Evolutionary conservation across 2,113 vertebrate genomes (phyloP), one percentile per base, ranked within the genome.

Genomic region (Melierax canorus): DNA sequence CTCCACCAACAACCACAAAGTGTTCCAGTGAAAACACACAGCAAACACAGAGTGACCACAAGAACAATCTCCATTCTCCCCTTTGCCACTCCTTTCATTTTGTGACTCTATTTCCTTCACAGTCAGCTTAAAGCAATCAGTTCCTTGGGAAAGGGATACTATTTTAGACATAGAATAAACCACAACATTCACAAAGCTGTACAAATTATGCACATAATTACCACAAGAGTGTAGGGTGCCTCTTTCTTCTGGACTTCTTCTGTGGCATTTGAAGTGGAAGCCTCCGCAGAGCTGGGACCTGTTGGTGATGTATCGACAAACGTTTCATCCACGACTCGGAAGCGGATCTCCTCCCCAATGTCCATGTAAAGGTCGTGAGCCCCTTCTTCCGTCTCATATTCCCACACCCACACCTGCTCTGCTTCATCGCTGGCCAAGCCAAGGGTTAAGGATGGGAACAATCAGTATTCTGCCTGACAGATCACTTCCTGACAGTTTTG

Each of bases 291-390:
- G 66, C 98, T 98, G 8, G 99, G 99, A 24, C 99, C 99, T 0
- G 99, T 99, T 0, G 99, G 99, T 15, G 99, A 99, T 0, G 99
- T 99, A 88, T 99, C 99, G 2, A 99, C 96, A 62, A 99, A 99
- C 4, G 98, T 98, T 94, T 99, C 99, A 4, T 99, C 99, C 46
- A 99, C 98, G 0, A 99, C 98, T 67, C 99, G 98, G 94, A 99
- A 99, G 59, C 99, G 99, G 92, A 99, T 98, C 92, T 99, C 99
- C 97, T 99, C 99, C 2, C 99, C 99, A 0, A 98, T 98, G 98
- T 99, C 99, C 99, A 99, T 99, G 98, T 99, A 99, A 83, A 99
- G 98, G 97, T 99, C 99, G 1, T 99, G 99, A 6, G 99, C 99
- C 1, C 99, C 99, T 90, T 99, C 99, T 24, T 99, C 99, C 0